Percentiles rank a stretch among this genome's conserved stretches.
Conservation (phyloP, 2,888 invertebrate genomes). For the Yponomeuta evonymella region DNA sequence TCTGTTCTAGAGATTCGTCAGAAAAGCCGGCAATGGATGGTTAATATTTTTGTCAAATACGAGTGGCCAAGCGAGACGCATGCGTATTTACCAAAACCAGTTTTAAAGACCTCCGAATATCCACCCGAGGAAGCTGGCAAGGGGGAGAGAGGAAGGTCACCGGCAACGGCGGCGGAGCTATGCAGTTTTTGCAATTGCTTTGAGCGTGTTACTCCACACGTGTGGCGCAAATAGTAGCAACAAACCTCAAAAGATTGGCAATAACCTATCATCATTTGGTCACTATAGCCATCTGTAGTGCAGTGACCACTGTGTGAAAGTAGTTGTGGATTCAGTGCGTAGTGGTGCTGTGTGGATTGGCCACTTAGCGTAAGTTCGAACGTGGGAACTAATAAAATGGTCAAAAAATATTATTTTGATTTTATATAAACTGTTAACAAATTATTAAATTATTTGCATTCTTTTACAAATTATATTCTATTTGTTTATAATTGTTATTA, state of each 20-base stretch:
- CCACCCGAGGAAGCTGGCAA: not conserved
- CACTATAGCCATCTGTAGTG: not conserved
- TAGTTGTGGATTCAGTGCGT: not conserved
- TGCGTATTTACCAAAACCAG: not conserved
- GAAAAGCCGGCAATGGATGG: too few relatives aligned
- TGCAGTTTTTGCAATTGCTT: slow-evolving; percentile 11
- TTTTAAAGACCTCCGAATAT: not conserved
- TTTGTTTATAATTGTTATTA: too few relatives aligned
- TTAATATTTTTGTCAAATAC: too few relatives aligned
- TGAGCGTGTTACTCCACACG: slow-evolving; percentile 12
- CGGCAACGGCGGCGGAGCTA: not conserved
- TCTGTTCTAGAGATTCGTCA: too few relatives aligned
- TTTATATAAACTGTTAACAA: too few relatives aligned
- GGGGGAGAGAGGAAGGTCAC: slow-evolving; percentile 9
- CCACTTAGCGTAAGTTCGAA: not conserved
- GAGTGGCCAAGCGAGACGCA: too few relatives aligned
- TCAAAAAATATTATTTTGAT: too few relatives aligned
- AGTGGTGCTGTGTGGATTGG: slow-evolving; percentile 2
- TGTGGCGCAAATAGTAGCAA: slow-evolving; percentile 6
- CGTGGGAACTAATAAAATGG: too few relatives aligned
- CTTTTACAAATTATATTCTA: too few relatives aligned
- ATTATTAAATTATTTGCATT: too few relatives aligned
- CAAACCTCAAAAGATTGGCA: slow-evolving; percentile 11
- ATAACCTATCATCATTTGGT: slow-evolving; percentile 11
- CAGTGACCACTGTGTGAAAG: slow-evolving; percentile 15